Evolutionary conservation across 1,140 invertebrate genomes (phyloP).

Genomic region (Pseudomyrmex dendroicus): DNA sequence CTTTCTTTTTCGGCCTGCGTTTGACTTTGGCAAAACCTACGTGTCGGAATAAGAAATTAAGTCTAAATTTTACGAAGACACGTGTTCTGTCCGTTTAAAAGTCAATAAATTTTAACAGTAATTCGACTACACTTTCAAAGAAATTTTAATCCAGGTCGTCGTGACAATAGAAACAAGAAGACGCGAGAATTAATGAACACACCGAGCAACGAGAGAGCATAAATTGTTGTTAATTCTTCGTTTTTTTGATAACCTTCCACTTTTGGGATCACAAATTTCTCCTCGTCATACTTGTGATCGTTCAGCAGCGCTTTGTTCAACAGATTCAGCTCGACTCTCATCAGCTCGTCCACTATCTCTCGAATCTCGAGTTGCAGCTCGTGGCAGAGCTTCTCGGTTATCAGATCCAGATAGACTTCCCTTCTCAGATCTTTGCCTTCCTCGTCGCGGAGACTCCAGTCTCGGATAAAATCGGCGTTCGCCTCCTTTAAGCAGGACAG

Average conservation of each 20-base stretch:
- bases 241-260: not conserved
- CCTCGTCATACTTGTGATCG: slow-evolving; percentile 76
- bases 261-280: not conserved
- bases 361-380: slow-evolving; percentile 86
- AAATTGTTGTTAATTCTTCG: not conserved
- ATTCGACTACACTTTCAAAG: no score
- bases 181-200: not conserved
- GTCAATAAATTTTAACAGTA: no score
- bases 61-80: not conserved
- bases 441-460: slow-evolving; percentile 84
- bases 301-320: slow-evolving; percentile 84
- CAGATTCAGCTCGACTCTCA: slow-evolving; percentile 86
- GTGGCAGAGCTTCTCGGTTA: slow-evolving; percentile 84
- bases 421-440: slow-evolving; percentile 82
- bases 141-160: no score
- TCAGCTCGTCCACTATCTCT: slow-evolving; percentile 85
- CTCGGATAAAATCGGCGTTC: slow-evolving; percentile 80
- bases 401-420: slow-evolving; percentile 84
- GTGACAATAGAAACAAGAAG: no score
- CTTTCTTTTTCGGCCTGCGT: slow-evolving; percentile 79
- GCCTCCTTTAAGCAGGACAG: slow-evolving; percentile 77
- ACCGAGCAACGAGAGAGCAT: not conserved
- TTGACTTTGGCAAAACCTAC: no score
- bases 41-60: not conserved
- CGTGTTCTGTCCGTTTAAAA: no score